phyloP scores from a whole-genome alignment of 2,113 vertebrate species.

The Sebastes schlegelii region DNA sequence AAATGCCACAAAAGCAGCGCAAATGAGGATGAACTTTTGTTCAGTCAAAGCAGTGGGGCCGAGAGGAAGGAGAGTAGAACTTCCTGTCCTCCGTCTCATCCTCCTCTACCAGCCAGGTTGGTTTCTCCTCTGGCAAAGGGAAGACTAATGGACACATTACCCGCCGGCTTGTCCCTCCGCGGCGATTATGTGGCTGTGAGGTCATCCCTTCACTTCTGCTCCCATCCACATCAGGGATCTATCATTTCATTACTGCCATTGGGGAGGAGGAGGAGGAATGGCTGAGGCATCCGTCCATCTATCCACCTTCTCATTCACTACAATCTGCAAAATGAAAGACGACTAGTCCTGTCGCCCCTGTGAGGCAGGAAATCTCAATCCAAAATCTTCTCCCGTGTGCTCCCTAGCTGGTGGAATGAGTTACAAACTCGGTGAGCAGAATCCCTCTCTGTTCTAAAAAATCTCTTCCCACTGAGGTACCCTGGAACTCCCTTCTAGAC shows the following conservation, averaged over 20 bases:
- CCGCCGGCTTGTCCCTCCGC: conserved; percentile 66
- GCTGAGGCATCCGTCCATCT: conserved; percentile 21
- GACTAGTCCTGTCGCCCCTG: neutral
- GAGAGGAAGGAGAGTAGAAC: neutral
- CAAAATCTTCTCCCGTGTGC: neutral
- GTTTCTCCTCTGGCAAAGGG: conserved; percentile 45
- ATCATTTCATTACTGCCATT: conserved; percentile 76
- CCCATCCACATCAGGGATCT: conserved; percentile 76
- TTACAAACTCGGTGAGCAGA: neutral
- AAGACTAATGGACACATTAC: conserved; percentile 81
- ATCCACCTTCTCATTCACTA: neutral
- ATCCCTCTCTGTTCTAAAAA: neutral
- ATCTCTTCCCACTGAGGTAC: too few relatives aligned
- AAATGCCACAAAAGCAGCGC: neutral
- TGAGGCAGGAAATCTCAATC: neutral
- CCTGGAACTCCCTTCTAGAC: neutral
- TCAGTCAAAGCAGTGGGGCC: neutral
- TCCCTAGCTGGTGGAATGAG: neutral
- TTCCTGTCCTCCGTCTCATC: conserved; percentile 35
- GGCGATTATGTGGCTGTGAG: conserved; percentile 78
- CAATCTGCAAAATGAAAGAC: neutral
- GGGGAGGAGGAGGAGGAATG: neutral
- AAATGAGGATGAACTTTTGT: neutral
- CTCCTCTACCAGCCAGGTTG: conserved; percentile 33
- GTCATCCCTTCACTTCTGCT: conserved; percentile 81